Evolutionary conservation across 2,888 invertebrate species (phyloP).

Genomic region (Dichetophora obliterata): DNA sequence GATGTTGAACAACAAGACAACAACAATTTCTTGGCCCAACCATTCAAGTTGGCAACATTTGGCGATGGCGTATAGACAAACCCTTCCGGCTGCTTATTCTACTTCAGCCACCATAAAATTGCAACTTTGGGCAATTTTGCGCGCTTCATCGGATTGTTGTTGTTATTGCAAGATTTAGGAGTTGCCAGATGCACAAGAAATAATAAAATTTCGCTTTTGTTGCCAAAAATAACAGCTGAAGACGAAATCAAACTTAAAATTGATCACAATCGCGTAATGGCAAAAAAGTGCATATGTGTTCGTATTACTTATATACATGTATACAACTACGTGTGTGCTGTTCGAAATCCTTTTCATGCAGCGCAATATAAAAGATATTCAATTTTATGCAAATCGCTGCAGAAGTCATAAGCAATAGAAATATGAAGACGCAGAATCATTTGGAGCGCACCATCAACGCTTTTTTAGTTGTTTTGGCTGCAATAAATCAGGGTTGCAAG

Average conservation of each 20-base stretch:
- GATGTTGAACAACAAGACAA: not conserved
- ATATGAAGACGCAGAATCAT: not conserved
- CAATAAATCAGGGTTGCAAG: not conserved
- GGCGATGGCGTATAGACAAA: not conserved
- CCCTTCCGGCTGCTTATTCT: not conserved
- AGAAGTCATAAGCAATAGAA: slow-evolving; percentile 49
- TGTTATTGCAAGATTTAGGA: slow-evolving; percentile 8
- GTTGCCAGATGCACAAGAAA: not conserved
- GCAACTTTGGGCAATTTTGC: slow-evolving; percentile 6
- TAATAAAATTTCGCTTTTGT: slow-evolving; percentile 25
- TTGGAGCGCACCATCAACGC: not conserved
- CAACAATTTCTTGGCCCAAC: not conserved
- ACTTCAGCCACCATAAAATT: not conserved
- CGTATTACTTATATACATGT: not conserved
- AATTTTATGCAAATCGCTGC: slow-evolving; percentile 52
- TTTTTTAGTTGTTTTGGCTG: not conserved
- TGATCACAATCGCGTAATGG: not conserved
- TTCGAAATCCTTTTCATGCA: not conserved
- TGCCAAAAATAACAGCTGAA: slow-evolving; percentile 19
- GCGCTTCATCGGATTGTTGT: slow-evolving; percentile 8
- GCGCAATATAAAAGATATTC: slow-evolving; percentile 8
- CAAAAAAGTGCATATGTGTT: slow-evolving; percentile 7
- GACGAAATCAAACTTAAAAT: slow-evolving; percentile 11
- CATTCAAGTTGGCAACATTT: slow-evolving; percentile 9
- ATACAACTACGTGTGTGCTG: not conserved